Percentiles rank a stretch among this genome's conserved stretches.
phyloP scores from a whole-genome alignment of 2,113 vertebrate species.

The Silurus meridionalis region DNA sequence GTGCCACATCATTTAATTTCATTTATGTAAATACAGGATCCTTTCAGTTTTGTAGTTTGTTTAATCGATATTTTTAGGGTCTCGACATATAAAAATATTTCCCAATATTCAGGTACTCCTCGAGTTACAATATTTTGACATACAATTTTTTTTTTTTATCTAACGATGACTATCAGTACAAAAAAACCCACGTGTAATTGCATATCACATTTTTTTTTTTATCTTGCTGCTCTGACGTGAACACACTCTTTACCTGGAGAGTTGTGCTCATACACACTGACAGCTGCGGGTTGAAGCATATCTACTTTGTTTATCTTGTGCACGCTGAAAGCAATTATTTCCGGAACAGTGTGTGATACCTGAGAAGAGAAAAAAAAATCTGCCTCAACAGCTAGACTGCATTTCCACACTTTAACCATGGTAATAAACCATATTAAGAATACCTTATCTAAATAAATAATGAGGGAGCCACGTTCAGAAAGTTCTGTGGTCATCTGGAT shows the following conservation, averaged over 20 bases:
- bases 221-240: too few species aligned
- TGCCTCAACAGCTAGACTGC: background rate
- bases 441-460: conserved; percentile 80
- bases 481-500: conserved; percentile 67
- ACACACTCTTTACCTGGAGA: conserved; percentile 43
- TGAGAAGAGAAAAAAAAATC: conserved; percentile 29
- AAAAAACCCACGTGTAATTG: too few species aligned
- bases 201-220: too few species aligned
- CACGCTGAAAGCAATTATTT: conserved; percentile 63
- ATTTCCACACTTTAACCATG: background rate
- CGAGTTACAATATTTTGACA: too few species aligned
- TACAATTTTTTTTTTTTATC: too few species aligned
- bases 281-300: conserved; percentile 68
- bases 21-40: too few species aligned
- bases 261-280: conserved; percentile 76
- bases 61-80: too few species aligned
- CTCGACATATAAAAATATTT: too few species aligned
- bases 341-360: conserved; percentile 9
- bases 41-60: too few species aligned
- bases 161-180: too few species aligned
- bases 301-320: conserved; percentile 66
- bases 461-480: conserved; percentile 66
- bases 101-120: too few species aligned
- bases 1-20: too few species aligned
- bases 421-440: background rate